Conservation (phyloP, 2,888 invertebrate genomes). For the Margaritifera margaritifera region DNA sequence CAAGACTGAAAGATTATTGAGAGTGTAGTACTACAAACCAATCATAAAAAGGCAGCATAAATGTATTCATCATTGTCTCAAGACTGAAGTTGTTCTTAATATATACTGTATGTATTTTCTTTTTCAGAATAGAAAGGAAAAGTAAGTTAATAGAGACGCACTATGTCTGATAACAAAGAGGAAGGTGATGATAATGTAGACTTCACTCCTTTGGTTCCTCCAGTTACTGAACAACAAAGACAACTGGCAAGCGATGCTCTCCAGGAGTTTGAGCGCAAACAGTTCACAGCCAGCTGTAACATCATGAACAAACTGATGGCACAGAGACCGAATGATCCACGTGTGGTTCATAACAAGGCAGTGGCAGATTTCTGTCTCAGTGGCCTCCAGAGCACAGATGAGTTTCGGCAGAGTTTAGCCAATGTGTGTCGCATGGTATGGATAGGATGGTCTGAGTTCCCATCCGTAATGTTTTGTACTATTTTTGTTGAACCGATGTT, state of each 20-base stretch:
- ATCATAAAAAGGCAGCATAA: too few relatives aligned
- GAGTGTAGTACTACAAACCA: too few relatives aligned
- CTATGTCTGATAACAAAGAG: too few relatives aligned
- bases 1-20: too few relatives aligned
- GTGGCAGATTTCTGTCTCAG: constrained; percentile 85
- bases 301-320: constrained; percentile 80
- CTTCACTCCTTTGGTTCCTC: constrained; percentile 39
- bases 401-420: constrained; percentile 74
- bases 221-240: constrained; percentile 75
- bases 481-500: too few relatives aligned
- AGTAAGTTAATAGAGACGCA: too few relatives aligned
- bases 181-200: too few relatives aligned
- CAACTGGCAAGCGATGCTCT: constrained; percentile 79
- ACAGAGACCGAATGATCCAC: constrained; percentile 76
- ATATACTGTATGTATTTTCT: too few relatives aligned
- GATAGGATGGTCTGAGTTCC: not conserved
- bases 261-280: constrained; percentile 79
- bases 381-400: constrained; percentile 80
- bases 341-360: constrained; percentile 87
- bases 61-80: too few relatives aligned
- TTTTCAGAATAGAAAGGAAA: too few relatives aligned
- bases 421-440: constrained; percentile 60
- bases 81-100: too few relatives aligned
- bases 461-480: too few relatives aligned
- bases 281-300: constrained; percentile 78